Conservation (phyloP, 2,888 invertebrate genomes). For the Chromoteleia sp. region DNA sequence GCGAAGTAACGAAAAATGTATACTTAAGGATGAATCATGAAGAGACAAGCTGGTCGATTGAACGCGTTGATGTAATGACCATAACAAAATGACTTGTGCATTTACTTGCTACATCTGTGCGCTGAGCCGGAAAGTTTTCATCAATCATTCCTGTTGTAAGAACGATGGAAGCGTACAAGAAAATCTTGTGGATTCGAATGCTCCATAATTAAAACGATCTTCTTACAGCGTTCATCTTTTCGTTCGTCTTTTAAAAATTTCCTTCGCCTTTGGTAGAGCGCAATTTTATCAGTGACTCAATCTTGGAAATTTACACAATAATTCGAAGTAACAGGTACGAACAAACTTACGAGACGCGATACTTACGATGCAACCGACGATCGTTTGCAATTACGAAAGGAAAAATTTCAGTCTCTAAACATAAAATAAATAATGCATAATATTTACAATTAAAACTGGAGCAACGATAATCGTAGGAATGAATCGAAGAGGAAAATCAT, state of each 20-base stretch:
- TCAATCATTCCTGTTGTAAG: conserved; percentile 22
- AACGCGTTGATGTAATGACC: neutral
- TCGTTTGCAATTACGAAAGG: neutral
- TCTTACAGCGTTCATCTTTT: neutral
- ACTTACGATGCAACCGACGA: neutral
- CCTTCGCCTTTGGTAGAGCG: neutral
- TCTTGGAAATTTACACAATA: conserved; percentile 6
- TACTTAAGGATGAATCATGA: too few relatives aligned
- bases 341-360: neutral
- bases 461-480: conserved; percentile 47
- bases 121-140: conserved; percentile 47
- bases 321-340: neutral
- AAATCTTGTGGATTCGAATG: conserved; percentile 15
- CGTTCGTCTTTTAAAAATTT: neutral
- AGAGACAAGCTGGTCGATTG: too few relatives aligned
- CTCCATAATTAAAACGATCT: conserved; percentile 14
- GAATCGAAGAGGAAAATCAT: conserved; percentile 44
- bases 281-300: conserved; percentile 24
- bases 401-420: conserved; percentile 11
- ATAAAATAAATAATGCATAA: conserved; percentile 36
- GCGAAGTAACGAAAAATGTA: too few relatives aligned
- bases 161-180: conserved; percentile 9
- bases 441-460: conserved; percentile 48
- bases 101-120: conserved; percentile 31
- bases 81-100: conserved; percentile 31